Evolutionary conservation across 2,113 vertebrate species (phyloP).

Genomic region (Helogale parvula): DNA sequence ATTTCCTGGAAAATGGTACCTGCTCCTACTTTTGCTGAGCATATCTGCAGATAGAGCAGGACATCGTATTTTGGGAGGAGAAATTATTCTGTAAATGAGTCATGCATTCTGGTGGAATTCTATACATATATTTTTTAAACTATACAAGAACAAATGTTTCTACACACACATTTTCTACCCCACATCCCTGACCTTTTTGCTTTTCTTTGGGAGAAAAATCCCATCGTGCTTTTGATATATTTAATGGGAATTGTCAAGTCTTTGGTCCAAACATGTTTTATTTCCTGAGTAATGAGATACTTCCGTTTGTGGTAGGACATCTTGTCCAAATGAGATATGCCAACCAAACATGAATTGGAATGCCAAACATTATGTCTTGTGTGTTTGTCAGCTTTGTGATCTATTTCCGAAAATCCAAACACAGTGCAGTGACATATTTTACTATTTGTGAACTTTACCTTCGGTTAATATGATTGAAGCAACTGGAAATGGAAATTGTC

Average conservation of each 20-base stretch:
- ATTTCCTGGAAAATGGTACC: background rate
- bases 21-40: background rate
- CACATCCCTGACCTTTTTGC: conserved; percentile 10
- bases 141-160: background rate
- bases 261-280: conserved; percentile 70
- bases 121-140: background rate
- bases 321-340: conserved; percentile 70
- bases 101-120: background rate
- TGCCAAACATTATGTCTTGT: conserved; percentile 68
- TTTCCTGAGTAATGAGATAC: conserved; percentile 77
- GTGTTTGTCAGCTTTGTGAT: conserved; percentile 82
- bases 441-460: conserved; percentile 87
- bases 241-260: conserved; percentile 72
- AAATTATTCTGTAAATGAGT: background rate
- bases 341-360: conserved; percentile 82
- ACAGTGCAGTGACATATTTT: conserved; percentile 84
- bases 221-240: conserved; percentile 44
- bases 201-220: conserved; percentile 22
- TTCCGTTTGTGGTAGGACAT: conserved; percentile 67
- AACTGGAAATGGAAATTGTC: conserved; percentile 88
- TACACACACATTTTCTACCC: background rate
- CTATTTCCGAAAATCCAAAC: conserved; percentile 81
- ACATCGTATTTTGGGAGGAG: background rate
- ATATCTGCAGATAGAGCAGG: background rate
- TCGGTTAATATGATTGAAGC: conserved; percentile 89